phyloP scores from a whole-genome alignment of 2,113 vertebrate species.

The Halcyon senegalensis region DNA sequence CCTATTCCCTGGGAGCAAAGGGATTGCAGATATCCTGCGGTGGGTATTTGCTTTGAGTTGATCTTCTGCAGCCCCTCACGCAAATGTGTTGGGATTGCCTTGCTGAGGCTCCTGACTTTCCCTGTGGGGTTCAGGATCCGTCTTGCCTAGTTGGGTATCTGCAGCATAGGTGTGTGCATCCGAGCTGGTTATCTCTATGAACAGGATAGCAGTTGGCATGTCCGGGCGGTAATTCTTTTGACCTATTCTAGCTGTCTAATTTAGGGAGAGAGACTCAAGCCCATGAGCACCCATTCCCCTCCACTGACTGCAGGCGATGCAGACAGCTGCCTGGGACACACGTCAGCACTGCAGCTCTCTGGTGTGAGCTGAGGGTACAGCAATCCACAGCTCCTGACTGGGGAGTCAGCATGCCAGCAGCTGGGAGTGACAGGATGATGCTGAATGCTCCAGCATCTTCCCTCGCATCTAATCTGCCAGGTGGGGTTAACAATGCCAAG shows the following conservation, averaged over 20 bases:
- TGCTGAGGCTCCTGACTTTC: background rate
- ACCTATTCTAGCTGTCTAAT: background rate
- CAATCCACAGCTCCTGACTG: background rate
- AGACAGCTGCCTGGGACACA: background rate
- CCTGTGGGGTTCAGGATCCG: background rate
- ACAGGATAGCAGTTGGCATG: fast-evolving
- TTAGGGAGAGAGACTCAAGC: background rate
- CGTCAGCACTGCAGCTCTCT: background rate
- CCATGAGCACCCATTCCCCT: background rate
- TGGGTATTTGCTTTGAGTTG: background rate
- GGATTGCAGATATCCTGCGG: background rate
- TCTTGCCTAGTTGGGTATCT: background rate
- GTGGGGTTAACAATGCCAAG: background rate
- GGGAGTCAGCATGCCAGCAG: background rate
- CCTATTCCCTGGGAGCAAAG: background rate
- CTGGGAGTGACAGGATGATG: background rate
- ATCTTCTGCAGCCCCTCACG: background rate
- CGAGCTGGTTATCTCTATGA: fast-evolving
- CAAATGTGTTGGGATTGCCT: background rate
- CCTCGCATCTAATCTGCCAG: background rate
- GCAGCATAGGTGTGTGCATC: background rate
- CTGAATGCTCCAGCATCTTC: background rate
- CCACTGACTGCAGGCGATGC: background rate
- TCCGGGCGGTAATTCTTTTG: background rate
- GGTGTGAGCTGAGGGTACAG: background rate